Conservation (phyloP, 2,113 vertebrate genomes). For the Etheostoma spectabile region DNA sequence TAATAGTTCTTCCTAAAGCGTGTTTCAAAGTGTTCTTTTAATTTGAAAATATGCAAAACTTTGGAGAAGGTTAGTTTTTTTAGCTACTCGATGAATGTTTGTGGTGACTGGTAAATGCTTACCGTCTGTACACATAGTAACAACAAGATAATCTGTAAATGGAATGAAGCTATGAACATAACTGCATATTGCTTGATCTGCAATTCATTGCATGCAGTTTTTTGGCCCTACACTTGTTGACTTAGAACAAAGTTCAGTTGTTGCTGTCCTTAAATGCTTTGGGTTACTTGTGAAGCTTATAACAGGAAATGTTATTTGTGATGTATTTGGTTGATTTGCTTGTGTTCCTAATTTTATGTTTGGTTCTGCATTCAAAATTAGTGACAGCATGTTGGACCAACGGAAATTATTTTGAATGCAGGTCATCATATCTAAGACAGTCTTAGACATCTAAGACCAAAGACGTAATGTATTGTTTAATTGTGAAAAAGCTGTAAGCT, state of each 20-base stretch:
- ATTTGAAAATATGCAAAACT: not conserved
- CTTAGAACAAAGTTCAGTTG: no score
- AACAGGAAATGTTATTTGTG: conserved; percentile 3
- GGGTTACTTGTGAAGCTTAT: not conserved
- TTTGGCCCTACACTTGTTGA: not conserved
- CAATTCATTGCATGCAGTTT: not conserved
- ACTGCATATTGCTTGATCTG: not conserved
- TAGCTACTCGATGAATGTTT: not conserved
- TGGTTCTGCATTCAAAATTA: not conserved
- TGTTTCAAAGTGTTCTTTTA: not conserved
- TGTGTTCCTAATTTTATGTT: not conserved
- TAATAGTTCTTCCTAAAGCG: not conserved
- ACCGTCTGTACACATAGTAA: no score
- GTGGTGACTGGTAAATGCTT: no score
- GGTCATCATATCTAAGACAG: not conserved
- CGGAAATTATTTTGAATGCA: not conserved
- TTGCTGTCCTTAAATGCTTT: not conserved
- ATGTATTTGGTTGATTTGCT: not conserved
- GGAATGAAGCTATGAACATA: not conserved
- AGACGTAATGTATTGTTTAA: not conserved
- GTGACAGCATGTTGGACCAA: not conserved
- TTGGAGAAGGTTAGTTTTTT: not conserved
- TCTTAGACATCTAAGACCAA: not conserved
- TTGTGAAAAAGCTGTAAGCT: not conserved
- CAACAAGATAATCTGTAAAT: not conserved